Conservation (phyloP, 2,888 invertebrate species). For the Drosophila phalerata region DNA sequence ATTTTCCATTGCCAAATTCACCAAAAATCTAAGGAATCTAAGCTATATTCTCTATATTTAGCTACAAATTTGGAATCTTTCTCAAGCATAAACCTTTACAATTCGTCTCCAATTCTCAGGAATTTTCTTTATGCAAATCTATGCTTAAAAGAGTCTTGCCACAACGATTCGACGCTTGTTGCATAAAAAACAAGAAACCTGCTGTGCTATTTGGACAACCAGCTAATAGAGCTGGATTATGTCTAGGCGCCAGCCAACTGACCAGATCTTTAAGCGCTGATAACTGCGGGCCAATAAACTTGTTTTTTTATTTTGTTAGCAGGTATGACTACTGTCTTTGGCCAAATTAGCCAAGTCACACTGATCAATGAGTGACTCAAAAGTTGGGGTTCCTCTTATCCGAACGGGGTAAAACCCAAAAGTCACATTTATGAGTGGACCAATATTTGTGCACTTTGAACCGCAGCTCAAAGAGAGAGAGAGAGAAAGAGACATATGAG, state of each 20-base stretch:
- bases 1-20: too few relatives aligned
- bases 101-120: not conserved
- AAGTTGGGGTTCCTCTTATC: slow-evolving; percentile 10
- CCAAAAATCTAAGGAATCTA: too few relatives aligned
- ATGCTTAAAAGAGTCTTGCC: slow-evolving; percentile 14
- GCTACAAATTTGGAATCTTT: not conserved
- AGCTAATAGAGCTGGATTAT: slow-evolving; percentile 52
- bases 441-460: slow-evolving; percentile 71
- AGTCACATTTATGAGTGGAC: slow-evolving; percentile 47
- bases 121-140: slow-evolving; percentile 26
- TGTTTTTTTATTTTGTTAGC: slow-evolving; percentile 26
- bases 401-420: slow-evolving; percentile 34
- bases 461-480: slow-evolving; percentile 21
- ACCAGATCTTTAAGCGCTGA: slow-evolving; percentile 40
- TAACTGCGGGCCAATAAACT: slow-evolving; percentile 49
- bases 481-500: not conserved
- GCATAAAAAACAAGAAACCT: slow-evolving; percentile 52
- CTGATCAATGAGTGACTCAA: slow-evolving; percentile 22
- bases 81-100: not conserved
- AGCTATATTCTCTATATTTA: not conserved
- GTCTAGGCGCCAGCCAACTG: slow-evolving; percentile 48
- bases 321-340: slow-evolving; percentile 52
- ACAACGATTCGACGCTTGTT: slow-evolving; percentile 20
- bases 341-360: slow-evolving; percentile 33
- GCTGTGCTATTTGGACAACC: slow-evolving; percentile 42